A percentile compares a stretch with the other conserved stretches of the same genome.
These are phyloP conservation scores for Neelides sp. DNA, from an alignment of 1,140 invertebrate species.

Conservation along the genomic window DNA sequence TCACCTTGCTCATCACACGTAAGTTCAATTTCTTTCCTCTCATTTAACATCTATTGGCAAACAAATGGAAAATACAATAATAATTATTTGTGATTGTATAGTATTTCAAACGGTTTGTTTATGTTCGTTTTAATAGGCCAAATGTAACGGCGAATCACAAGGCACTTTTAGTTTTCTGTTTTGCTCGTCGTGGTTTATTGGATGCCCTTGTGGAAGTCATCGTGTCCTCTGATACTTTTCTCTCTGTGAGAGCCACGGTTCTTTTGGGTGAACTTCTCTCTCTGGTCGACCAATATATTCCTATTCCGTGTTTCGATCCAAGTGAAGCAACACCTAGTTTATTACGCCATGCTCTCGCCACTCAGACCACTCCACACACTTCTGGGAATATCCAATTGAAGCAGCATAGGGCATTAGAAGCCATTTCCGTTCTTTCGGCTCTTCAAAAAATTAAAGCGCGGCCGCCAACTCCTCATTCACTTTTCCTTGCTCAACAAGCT, in stretches of 20 bases:
- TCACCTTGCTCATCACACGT: conserved; percentile 55
- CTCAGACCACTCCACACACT: background rate
- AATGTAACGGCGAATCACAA: conserved; percentile 84
- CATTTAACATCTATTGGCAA: background rate
- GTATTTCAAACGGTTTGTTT: too few relatives aligned
- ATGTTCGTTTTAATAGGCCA: conserved; percentile 46
- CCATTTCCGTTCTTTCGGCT: conserved; percentile 54
- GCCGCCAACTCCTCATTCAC: conserved; percentile 14
- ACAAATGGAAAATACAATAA: too few relatives aligned
- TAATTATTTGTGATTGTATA: too few relatives aligned
- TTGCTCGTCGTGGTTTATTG: conserved; percentile 71
- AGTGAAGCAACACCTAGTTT: conserved; percentile 41
- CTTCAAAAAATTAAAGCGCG: conserved; percentile 25
- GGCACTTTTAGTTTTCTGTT: conserved; percentile 72
- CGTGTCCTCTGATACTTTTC: conserved; percentile 69
- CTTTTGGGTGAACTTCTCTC: conserved; percentile 75
- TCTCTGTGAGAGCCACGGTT: conserved; percentile 79
- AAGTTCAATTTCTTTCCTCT: background rate
- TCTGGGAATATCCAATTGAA: conserved; percentile 11
- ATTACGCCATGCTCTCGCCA: conserved; percentile 13
- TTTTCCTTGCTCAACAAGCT: conserved; percentile 23
- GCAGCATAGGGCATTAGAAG: conserved; percentile 50
- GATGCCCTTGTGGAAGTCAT: conserved; percentile 84
- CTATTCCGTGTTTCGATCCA: conserved; percentile 66
- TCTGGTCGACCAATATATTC: conserved; percentile 67